Conservation (phyloP, 2,113 vertebrate species). For the Crotalus helleri region DNA sequence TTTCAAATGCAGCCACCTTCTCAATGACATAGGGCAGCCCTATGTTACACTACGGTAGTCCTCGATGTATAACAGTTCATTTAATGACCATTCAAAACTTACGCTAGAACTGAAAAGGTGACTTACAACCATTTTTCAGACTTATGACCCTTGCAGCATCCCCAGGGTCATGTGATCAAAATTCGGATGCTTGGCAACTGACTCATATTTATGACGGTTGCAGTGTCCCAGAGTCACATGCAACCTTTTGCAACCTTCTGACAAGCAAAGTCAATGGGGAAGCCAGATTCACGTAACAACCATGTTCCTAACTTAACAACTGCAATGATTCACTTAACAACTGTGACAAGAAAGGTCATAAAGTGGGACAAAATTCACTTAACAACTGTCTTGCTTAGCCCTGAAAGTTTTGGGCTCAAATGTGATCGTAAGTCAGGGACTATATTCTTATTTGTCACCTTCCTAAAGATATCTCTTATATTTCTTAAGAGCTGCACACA, state of each 20-base stretch:
- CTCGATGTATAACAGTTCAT: not conserved
- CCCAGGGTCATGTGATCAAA: not conserved
- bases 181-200: not conserved
- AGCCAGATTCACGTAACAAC: not conserved
- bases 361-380: not conserved
- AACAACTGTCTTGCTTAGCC: not conserved
- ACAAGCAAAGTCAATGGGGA: not conserved
- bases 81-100: not conserved
- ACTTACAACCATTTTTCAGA: not conserved
- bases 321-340: not conserved
- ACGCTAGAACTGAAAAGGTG: not conserved
- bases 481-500: not conserved
- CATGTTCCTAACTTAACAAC: not conserved
- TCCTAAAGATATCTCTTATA: not conserved
- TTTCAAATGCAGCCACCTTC: not conserved
- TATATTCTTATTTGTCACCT: not conserved
- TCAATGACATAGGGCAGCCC: not conserved
- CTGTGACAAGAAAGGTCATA: not conserved
- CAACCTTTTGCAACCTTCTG: not conserved
- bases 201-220: not conserved
- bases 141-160: not conserved
- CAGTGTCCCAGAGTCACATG: fast-evolving
- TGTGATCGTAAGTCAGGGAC: not conserved
- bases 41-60: not conserved
- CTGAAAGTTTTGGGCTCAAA: not conserved